Base-by-base conservation (phyloP, 2,797 vertebrate species). In the Melanotaenia nigrans region DNA sequence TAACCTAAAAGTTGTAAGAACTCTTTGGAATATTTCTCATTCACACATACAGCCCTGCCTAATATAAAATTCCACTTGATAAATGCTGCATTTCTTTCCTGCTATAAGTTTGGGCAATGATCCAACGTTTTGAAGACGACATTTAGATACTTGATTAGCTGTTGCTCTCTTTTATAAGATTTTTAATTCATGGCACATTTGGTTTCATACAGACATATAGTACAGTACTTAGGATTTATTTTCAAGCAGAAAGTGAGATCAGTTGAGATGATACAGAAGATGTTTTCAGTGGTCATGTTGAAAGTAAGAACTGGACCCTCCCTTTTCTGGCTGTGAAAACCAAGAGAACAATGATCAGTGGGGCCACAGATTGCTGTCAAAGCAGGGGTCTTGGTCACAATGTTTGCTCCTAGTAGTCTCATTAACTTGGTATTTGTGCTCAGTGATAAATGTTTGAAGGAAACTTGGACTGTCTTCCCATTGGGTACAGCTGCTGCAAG, bases 401-500 rank as follows among this genome's bases (percentile, higher is more conserved):
- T 36, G 33, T 28, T 45, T 73, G 13, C 49, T 60, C 70, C 32
- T 53, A 20, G 20, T 12, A 35, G 18, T 51, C 47, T 77, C 68
- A 54, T 75, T 42, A 51, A 32, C 24, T 65, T 59, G 54, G 35
- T 30, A 36, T 65, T 55, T 62, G 24, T 66, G 59, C 54, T 22
- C 7, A 38, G 61, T 33, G 70, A 60, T 54, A 30, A 62, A 59
- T 36, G 13, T 32, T 28, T 66, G 64, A 32, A 53, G 18, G 60
- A 66, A 0, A 12, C 64, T 20, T 51, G 55, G 14, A 10, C 36
- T 71, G 35, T 60, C 30, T 38, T 38, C 40, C 74, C 33, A 70
- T 62, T 65, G 85, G 80, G 1, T 32, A 16, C 84, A 87, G 88
- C 89, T 89, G 85, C 61, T 53, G 2, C 81, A 67, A 18, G 16